Evolutionary conservation across 2,888 invertebrate genomes (phyloP), one percentile per base, ranked within the genome.

Genomic region (Lypha dubia): DNA sequence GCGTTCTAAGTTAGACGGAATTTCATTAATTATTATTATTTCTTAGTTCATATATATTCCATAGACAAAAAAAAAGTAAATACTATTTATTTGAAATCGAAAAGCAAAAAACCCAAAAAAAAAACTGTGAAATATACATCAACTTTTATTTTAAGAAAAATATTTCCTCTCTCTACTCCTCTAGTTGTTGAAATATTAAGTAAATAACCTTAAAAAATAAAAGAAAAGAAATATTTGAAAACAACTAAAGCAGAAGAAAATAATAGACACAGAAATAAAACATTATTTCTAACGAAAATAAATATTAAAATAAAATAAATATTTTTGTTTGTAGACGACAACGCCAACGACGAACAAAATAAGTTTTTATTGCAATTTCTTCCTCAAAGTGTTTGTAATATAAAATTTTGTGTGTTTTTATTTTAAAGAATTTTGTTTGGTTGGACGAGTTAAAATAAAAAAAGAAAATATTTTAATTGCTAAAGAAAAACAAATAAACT

Each of bases 201-300:
- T 87, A 87, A 87, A 89, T 88, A 88, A 89, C 88, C 88, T 81
- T 86, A 81, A 41, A 65, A 84, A 86, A 28, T 32, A 83, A 84
- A 70, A 76, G 24, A 51, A 62, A 56, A n/a, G n/a, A 68, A 56
- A 70, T 62, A 70, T 35, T 24, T 20, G 20, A 56, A 79, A 79
- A 79, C n/a, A 41, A 22, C 28, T 15, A 44, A 32, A 60, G 20
- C 62, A 67, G 6, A 46, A 68, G n/a, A n/a, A n/a, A n/a, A n/a
- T n/a, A 74, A 80, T 41, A 28, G 38, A 74, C 44, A 68, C 44
- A n/a, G n/a, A 44, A 67, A 35, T 62, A 22, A 53, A 28, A 28
- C 3, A 28, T 11, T 51, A 51, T 51, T 17, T 17, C 38, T 44
- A 65, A 46, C n/a, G 24, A 49, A 77, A 63, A 49, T 65, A 63